Conservation (phyloP, 2,113 vertebrate species). For the Oryzias woworae region DNA sequence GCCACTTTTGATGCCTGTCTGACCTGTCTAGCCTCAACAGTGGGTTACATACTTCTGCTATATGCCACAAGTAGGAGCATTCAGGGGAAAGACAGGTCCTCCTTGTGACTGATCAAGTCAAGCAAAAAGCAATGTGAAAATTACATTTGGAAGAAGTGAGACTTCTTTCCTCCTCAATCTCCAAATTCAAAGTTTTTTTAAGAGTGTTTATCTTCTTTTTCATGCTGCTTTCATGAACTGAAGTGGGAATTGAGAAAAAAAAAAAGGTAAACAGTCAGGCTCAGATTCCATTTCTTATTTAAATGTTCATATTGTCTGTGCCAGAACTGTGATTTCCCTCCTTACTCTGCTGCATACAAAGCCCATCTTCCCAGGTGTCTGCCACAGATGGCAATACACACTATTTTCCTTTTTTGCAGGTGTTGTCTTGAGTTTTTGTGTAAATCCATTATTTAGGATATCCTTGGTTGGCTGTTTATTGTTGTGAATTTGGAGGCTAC, state of each 20-base stretch:
- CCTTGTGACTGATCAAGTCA: conserved; percentile 9
- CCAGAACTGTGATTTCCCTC: conserved; percentile 75
- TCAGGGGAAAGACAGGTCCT: conserved; percentile 19
- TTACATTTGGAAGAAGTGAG: conserved; percentile 14
- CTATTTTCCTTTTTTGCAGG: conserved; percentile 70
- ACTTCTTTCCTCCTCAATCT: conserved; percentile 2
- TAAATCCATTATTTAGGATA: conserved; percentile 72
- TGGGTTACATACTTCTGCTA: conserved; percentile 40
- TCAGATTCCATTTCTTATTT: conserved; percentile 71
- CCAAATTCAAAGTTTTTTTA: conserved; percentile 26
- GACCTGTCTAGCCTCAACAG: conserved; percentile 40
- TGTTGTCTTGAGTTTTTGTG: conserved; percentile 69
- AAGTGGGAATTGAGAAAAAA: conserved; percentile 62
- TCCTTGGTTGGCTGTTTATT: conserved; percentile 66
- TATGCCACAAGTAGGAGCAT: conserved; percentile 36
- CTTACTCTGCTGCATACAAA: conserved; percentile 67
- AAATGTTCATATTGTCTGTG: conserved; percentile 72
- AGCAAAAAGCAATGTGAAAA: conserved; percentile 26
- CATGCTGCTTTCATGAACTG: conserved; percentile 40
- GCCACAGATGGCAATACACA: conserved; percentile 72
- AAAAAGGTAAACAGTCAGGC: conserved; percentile 61
- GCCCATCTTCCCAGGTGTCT: conserved; percentile 66
- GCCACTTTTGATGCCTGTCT: conserved; percentile 51
- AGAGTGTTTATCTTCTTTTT: conserved; percentile 33
- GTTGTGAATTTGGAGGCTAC: conserved; percentile 68